These are phyloP conservation scores for Cynocephalus volans DNA, from an alignment of 2,113 vertebrate species.

Conservation along the genomic window DNA sequence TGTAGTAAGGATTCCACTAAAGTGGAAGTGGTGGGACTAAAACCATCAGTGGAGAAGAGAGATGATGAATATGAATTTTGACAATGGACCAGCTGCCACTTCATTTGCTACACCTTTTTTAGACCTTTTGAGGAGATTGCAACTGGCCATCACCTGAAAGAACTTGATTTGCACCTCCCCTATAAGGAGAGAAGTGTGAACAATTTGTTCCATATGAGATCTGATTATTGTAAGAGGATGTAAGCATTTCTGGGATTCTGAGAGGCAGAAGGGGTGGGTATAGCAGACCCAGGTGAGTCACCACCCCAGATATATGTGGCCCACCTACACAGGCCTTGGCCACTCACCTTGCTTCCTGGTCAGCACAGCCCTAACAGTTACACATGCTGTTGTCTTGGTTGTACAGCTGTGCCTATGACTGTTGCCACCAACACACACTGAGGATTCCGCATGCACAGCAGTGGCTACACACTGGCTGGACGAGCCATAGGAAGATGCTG, in stretches of 20 bases:
- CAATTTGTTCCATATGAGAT: neutral
- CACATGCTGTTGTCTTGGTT: neutral
- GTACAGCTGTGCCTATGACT: neutral
- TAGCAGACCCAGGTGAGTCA: neutral
- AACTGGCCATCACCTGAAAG: neutral
- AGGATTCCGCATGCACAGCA: neutral
- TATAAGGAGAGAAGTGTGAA: neutral
- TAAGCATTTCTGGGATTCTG: neutral
- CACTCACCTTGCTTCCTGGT: neutral
- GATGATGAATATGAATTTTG: neutral
- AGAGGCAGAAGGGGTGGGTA: neutral
- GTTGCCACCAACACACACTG: neutral
- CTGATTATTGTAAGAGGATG: neutral
- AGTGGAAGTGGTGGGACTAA: neutral
- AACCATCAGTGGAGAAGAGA: neutral
- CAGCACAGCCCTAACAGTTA: neutral
- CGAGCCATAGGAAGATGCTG: neutral
- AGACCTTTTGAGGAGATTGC: neutral
- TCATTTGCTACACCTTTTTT: neutral
- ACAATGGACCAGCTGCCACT: neutral
- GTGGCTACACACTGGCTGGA: neutral
- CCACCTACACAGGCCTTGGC: neutral
- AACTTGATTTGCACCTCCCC: neutral
- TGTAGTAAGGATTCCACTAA: neutral
- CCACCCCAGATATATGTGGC: neutral